phyloP scores from a whole-genome alignment of 2,797 vertebrate species.

The Spondyliosoma cantharus region DNA sequence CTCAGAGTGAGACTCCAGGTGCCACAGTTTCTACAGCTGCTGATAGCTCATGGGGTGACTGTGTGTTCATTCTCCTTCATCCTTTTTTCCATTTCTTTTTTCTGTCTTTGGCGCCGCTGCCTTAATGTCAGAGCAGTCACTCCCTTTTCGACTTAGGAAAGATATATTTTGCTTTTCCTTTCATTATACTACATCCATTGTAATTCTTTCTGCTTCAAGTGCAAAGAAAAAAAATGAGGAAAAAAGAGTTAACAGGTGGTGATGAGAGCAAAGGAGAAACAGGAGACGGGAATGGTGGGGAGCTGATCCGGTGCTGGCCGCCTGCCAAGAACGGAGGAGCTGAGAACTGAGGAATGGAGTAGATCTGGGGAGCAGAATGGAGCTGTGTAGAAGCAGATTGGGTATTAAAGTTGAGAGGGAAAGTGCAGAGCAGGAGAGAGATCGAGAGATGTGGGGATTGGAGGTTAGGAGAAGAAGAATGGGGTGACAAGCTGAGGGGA shows the following conservation, averaged over 20 bases:
- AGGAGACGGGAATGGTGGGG: slow-evolving; percentile 27
- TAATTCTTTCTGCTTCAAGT: slow-evolving; percentile 30
- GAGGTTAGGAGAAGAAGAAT: slow-evolving; percentile 36
- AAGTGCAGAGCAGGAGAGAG: slow-evolving; percentile 26
- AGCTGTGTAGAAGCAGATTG: slow-evolving; percentile 57
- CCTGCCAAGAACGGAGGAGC: slow-evolving; percentile 47
- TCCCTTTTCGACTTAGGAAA: slow-evolving; percentile 18
- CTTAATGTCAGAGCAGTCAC: slow-evolving; percentile 14
- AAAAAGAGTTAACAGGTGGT: slow-evolving; percentile 58
- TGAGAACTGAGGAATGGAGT: slow-evolving; percentile 44
- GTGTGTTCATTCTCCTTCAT: slow-evolving; percentile 28
- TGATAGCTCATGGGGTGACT: slow-evolving; percentile 39
- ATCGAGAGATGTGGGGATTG: slow-evolving; percentile 39
- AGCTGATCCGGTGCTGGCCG: slow-evolving; percentile 51
- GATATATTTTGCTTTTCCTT: slow-evolving; percentile 51
- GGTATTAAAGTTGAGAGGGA: slow-evolving; percentile 54
- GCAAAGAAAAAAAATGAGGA: slow-evolving; percentile 15
- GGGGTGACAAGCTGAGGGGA: slow-evolving; percentile 39
- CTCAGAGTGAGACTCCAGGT: slow-evolving; percentile 57
- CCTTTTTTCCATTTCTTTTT: slow-evolving; percentile 28
- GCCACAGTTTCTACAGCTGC: slow-evolving; percentile 52
- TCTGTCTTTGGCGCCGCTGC: slow-evolving; percentile 32
- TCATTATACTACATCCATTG: slow-evolving; percentile 42
- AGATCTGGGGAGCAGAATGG: slow-evolving; percentile 42
- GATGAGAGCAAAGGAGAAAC: slow-evolving; percentile 44